Evolutionary conservation across 2,113 vertebrate species (phyloP), one percentile per base, ranked within the genome.

Genomic region (Nipponia nippon): DNA sequence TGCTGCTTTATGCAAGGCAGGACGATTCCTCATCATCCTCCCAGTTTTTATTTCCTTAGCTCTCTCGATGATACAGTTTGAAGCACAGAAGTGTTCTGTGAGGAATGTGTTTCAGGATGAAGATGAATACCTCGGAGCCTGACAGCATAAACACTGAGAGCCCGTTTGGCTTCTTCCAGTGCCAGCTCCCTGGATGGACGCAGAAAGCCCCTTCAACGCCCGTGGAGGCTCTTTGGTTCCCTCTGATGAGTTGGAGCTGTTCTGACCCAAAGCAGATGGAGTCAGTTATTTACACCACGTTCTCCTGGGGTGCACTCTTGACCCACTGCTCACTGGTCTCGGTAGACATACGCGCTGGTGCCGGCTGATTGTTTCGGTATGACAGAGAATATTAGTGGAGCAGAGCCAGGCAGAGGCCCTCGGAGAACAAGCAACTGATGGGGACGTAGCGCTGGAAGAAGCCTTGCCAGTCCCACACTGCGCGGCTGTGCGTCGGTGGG

Each of bases 71-170:
- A 36, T 59, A 83, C 71, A 66, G 55, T 25, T 50, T 59, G 90
- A 93, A 86, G 69, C 67, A 73, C 72, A 78, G 79, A 91, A 96
- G n/a, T 92, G 95, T 44, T 95, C 82, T 50, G 55, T 83, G 90
- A 95, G 85, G 96, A 97, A 97, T 90, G 97, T 97, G 97, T 97
- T 95, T 95, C 1, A 6, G 72, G 95, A 97, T 94, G 96, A 97
- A 97, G 96, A 97, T 63, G 42, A 81, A 97, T 97, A 80, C 79
- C 58, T 89, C 17, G 0, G 27, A 81, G 93, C 53, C 76, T 70
- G 58, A 93, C 92, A 96, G 72, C 2, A 0, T 97, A 97, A 97
- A 97, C 97, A 95, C 59, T 93, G 49, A 70, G 85, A 96, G 83
- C 46, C 67, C 86, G 76, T 88, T 96, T 94, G 92, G 88, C 94